A percentile compares a stretch with the other conserved stretches of the same genome.
phyloP scores from a whole-genome alignment of 2,113 vertebrate species.

The Neotragus pygmaeus region DNA sequence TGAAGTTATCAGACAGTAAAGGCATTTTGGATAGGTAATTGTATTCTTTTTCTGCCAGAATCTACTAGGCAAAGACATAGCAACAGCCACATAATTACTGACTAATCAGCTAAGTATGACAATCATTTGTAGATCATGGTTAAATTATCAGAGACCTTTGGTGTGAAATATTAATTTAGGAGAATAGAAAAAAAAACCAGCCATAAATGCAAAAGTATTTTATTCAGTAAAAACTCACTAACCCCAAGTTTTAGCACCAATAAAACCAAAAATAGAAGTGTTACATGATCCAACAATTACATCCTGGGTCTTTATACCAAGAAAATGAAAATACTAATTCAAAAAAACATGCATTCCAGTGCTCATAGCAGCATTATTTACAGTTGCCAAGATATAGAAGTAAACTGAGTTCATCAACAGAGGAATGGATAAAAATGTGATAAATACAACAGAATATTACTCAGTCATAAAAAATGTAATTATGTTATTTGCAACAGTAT shows the following conservation, averaged over 20 bases:
- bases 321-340: neutral
- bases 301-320: neutral
- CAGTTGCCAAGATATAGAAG: neutral
- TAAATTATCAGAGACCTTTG: neutral
- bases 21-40: neutral
- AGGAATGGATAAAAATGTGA: neutral
- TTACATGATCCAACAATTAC: neutral
- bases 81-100: neutral
- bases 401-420: neutral
- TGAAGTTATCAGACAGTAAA: neutral
- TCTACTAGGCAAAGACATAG: neutral
- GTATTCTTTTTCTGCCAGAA: neutral
- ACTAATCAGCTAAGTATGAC: neutral
- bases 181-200: neutral
- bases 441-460: neutral
- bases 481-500: neutral
- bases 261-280: neutral
- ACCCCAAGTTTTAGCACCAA: neutral
- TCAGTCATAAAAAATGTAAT: neutral
- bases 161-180: neutral
- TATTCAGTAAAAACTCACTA: neutral
- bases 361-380: neutral
- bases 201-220: neutral
- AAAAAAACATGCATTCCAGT: neutral
- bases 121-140: neutral